These are phyloP conservation scores for Microplitis mediator DNA, from an alignment of 1,140 invertebrate species.

Conservation along the genomic window DNA sequence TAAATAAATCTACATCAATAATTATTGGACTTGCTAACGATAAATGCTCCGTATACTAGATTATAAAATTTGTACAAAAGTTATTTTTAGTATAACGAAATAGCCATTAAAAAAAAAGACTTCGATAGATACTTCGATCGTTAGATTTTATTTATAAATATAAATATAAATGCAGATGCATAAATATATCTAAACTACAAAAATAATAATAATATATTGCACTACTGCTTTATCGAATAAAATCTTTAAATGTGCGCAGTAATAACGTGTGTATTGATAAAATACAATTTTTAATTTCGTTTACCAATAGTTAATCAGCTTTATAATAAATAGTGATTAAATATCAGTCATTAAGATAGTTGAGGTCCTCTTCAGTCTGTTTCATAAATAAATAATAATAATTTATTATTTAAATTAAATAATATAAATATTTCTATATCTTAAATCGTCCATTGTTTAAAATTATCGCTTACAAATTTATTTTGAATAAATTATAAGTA, in stretches of 20 bases:
- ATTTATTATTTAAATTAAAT: neutral
- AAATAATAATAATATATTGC: neutral
- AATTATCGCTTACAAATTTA: neutral
- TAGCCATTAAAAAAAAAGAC: neutral
- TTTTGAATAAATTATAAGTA: neutral
- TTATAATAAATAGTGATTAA: neutral
- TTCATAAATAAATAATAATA: too few relatives aligned
- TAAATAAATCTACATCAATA: too few relatives aligned
- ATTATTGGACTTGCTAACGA: too few relatives aligned
- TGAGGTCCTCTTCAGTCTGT: neutral
- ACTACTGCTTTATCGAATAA: neutral
- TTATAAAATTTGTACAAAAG: conserved; percentile 30
- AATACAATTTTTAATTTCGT: neutral
- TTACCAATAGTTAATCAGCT: neutral
- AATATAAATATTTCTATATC: too few relatives aligned
- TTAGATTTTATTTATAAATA: neutral
- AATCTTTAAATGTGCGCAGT: conserved; percentile 2
- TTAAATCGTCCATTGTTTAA: too few relatives aligned
- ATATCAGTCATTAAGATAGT: neutral
- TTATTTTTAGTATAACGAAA: neutral
- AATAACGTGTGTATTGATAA: neutral
- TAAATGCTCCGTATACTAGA: neutral
- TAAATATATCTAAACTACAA: neutral
- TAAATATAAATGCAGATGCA: neutral
- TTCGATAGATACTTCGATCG: neutral